A percentile compares a stretch with the other conserved stretches of the same genome.
phyloP scores from a whole-genome alignment of 2,797 vertebrate genomes.

The Tympanoctomys barrerae region DNA sequence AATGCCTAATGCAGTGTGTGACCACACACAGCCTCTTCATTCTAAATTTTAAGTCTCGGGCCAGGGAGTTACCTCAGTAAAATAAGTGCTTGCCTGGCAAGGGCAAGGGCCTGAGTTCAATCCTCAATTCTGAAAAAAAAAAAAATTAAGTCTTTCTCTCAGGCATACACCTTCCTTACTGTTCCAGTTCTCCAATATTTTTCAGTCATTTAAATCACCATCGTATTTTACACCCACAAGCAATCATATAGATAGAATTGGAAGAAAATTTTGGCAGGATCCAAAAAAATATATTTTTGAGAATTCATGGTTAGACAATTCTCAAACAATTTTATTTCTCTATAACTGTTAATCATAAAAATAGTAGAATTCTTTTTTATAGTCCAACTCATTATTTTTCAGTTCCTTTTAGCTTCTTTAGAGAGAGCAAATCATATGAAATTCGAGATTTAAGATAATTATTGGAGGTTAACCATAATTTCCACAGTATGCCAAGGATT shows the following conservation, averaged over 20 bases:
- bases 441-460: background rate
- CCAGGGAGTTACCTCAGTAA: too few species aligned
- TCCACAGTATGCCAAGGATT: background rate
- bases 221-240: background rate
- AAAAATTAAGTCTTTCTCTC: background rate
- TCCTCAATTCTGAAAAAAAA: too few species aligned
- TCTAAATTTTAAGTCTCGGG: background rate
- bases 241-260: background rate
- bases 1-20: background rate
- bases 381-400: background rate
- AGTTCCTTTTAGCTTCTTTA: background rate
- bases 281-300: background rate
- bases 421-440: background rate
- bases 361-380: background rate
- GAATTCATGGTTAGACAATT: background rate
- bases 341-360: background rate
- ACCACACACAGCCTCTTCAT: background rate
- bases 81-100: too few species aligned
- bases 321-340: background rate
- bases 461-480: background rate
- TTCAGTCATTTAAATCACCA: conserved; percentile 18
- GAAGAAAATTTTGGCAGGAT: background rate
- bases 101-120: too few species aligned
- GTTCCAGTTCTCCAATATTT: background rate
- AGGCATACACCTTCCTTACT: background rate